phyloP scores from a whole-genome alignment of 2,888 invertebrate genomes.

The Mechanitis mazaeus region DNA sequence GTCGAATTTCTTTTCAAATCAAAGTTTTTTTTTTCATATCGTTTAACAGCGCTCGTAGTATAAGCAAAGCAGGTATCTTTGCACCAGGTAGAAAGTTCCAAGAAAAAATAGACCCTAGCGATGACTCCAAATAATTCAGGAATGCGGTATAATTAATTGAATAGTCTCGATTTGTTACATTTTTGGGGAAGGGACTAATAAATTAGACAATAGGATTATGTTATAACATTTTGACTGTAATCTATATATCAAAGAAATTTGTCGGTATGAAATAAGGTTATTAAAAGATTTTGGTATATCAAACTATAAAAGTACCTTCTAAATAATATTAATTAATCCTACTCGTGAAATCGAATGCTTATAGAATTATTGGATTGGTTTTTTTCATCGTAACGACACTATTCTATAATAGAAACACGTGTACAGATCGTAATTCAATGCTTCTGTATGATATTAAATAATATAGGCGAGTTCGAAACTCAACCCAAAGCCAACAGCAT shows the following conservation, averaged over 20 bases:
- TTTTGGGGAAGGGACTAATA: too few species aligned
- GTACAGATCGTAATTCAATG: slow-evolving; percentile 1
- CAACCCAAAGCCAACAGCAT: background rate
- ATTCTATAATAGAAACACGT: slow-evolving; percentile 6
- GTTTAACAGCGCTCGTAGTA: slow-evolving; percentile 68
- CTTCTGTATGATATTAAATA: background rate
- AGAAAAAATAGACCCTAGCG: slow-evolving; percentile 32
- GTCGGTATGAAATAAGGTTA: too few species aligned
- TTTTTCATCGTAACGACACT: background rate
- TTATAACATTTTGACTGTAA: too few species aligned
- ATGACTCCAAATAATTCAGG: background rate
- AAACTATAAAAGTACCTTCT: too few species aligned
- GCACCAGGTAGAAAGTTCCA: slow-evolving; percentile 26
- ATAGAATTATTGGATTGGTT: background rate
- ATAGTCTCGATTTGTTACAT: too few species aligned
- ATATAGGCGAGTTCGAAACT: slow-evolving; percentile 5
- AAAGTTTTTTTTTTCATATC: slow-evolving; percentile 53
- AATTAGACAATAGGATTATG: too few species aligned
- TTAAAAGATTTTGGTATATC: too few species aligned
- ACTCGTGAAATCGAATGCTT: too few species aligned
- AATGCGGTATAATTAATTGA: background rate
- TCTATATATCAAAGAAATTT: too few species aligned
- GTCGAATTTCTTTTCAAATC: slow-evolving; percentile 28
- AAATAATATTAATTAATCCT: too few species aligned
- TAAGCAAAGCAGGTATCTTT: slow-evolving; percentile 41